Conservation (phyloP, 2,113 vertebrate species). For the Burhinus oedicnemus region DNA sequence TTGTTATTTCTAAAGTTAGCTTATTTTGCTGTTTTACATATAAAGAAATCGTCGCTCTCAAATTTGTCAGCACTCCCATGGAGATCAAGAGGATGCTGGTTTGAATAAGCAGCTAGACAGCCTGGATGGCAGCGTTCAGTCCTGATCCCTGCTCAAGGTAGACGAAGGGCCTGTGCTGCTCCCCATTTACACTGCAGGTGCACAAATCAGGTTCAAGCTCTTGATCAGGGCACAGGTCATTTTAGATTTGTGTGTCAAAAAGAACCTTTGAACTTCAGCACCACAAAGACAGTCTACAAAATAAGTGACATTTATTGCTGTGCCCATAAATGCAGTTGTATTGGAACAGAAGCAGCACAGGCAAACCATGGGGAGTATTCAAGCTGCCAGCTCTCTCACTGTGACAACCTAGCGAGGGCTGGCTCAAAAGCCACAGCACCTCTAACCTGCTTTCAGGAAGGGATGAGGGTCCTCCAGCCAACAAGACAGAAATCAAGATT, state of each 20-base stretch:
- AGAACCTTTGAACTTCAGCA: not conserved
- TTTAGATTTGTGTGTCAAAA: not conserved
- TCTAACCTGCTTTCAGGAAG: not conserved
- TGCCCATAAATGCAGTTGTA: not conserved
- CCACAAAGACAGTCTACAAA: not conserved
- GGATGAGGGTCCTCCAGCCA: not conserved
- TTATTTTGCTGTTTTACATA: not conserved
- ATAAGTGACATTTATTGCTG: not conserved
- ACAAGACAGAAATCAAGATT: not conserved
- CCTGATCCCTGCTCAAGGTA: not conserved
- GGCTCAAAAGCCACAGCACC: not conserved
- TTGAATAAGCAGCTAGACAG: not conserved
- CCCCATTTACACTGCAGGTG: not conserved
- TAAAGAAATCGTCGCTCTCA: not conserved
- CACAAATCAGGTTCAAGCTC: not conserved
- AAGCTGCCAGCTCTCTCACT: accelerated
- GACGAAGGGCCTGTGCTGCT: not conserved
- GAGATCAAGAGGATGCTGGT: conserved; percentile 11
- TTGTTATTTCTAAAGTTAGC: not conserved
- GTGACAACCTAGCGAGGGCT: not conserved
- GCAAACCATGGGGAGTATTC: accelerated
- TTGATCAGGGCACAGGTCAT: not conserved
- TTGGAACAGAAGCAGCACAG: not conserved
- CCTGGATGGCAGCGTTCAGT: not conserved
- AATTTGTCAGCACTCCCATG: not conserved